Evolutionary conservation across 1,140 invertebrate genomes (phyloP).

Genomic region (Eulimnadia texana): DNA sequence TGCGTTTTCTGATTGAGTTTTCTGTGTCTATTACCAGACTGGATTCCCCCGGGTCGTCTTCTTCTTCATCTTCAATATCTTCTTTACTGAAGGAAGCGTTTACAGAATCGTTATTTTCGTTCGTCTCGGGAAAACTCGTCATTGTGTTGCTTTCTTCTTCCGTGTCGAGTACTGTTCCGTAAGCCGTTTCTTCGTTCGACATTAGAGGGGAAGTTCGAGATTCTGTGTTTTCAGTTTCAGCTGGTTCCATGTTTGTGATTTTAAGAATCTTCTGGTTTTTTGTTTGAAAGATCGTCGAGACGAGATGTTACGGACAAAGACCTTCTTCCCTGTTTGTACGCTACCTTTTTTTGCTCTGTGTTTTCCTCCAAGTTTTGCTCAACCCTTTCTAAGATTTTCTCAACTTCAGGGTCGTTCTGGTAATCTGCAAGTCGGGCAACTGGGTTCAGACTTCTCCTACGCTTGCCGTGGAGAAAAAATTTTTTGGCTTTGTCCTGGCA

Average conservation of each 20-base stretch:
- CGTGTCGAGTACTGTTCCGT: not conserved
- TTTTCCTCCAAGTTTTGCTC: too few species aligned
- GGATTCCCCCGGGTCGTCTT: not conserved
- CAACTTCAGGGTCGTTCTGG: too few species aligned
- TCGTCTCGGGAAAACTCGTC: not conserved
- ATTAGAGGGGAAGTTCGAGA: not conserved
- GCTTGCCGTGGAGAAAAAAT: too few species aligned
- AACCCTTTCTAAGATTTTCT: too few species aligned
- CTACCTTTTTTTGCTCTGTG: too few species aligned
- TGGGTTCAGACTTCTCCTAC: too few species aligned
- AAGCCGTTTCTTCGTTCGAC: not conserved
- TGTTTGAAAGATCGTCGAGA: too few species aligned
- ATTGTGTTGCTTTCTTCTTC: not conserved
- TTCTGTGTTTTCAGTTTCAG: not conserved
- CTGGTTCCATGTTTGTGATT: not conserved
- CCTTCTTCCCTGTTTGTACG: too few species aligned
- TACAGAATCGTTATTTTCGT: not conserved
- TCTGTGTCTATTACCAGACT: not conserved
- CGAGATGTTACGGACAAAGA: too few species aligned
- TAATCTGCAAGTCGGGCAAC: too few species aligned
- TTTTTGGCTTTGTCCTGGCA: too few species aligned
- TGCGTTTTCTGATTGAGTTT: constrained; percentile 3
- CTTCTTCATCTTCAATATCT: not conserved
- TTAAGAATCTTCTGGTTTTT: too few species aligned
- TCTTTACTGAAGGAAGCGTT: not conserved